phyloP scores from a whole-genome alignment of 2,888 invertebrate genomes.

The Ophraella communa region DNA sequence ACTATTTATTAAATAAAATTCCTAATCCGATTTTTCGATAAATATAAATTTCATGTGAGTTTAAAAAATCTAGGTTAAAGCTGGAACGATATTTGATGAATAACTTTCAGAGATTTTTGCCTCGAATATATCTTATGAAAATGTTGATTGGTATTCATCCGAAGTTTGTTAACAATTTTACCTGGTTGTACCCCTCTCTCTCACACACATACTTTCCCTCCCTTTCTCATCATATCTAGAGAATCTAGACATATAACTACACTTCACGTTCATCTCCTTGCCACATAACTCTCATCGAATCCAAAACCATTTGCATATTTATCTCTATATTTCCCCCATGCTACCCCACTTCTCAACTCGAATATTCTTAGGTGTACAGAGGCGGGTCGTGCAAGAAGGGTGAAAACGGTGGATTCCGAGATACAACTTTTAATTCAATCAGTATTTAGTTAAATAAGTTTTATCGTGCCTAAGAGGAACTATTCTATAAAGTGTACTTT shows the following conservation, averaged over 20 bases:
- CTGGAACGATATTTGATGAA: background rate
- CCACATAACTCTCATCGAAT: slow-evolving; percentile 3
- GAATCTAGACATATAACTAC: background rate
- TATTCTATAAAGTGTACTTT: too few relatives aligned
- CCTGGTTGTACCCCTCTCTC: slow-evolving; percentile 3
- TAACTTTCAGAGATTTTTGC: background rate
- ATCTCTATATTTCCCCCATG: slow-evolving; percentile 10
- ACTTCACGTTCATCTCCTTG: slow-evolving; percentile 2
- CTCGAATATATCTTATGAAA: slow-evolving; percentile 1
- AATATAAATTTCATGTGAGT: background rate
- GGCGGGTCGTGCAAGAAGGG: background rate
- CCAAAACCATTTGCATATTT: slow-evolving; percentile 35
- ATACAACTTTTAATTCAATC: too few relatives aligned
- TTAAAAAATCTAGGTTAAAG: background rate
- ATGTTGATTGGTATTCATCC: slow-evolving; percentile 14
- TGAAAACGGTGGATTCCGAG: too few relatives aligned
- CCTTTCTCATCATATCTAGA: slow-evolving; percentile 5
- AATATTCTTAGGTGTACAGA: slow-evolving; percentile 36
- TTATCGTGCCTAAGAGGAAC: too few relatives aligned
- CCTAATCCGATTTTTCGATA: background rate
- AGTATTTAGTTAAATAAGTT: too few relatives aligned
- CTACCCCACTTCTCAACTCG: slow-evolving; percentile 32
- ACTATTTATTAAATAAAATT: too few relatives aligned
- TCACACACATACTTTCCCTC: too few relatives aligned
- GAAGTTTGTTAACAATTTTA: slow-evolving; percentile 18